Percentiles rank a stretch among this genome's conserved stretches.
phyloP scores from a whole-genome alignment of 2,797 vertebrate genomes.

The Meda fulgida region DNA sequence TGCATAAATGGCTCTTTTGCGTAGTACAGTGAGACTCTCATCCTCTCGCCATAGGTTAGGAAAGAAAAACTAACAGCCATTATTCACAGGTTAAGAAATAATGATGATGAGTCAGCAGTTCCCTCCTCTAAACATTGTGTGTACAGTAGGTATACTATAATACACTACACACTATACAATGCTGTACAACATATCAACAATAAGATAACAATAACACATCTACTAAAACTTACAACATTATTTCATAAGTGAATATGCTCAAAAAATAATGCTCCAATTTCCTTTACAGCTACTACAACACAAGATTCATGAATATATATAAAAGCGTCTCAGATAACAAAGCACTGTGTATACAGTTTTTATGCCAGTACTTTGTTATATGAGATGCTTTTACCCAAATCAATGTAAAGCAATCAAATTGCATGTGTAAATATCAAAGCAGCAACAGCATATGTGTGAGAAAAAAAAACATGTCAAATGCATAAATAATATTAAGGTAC shows the following conservation, averaged over 20 bases:
- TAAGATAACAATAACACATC: no score
- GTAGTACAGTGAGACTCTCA: slow-evolving; percentile 19
- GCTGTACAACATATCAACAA: neutral
- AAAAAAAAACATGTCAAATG: neutral
- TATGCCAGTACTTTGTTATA: no score
- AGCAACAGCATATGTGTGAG: neutral
- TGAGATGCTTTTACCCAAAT: neutral
- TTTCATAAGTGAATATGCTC: neutral
- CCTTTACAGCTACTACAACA: no score
- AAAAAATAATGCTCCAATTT: no score
- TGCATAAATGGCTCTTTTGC: slow-evolving; percentile 18
- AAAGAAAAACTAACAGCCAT: slow-evolving; percentile 22
- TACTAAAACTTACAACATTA: neutral
- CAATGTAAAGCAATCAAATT: no score
- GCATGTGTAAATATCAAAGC: neutral
- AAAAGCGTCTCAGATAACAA: no score
- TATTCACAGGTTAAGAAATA: slow-evolving; percentile 3
- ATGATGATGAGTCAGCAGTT: slow-evolving; percentile 24
- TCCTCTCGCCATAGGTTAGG: neutral
- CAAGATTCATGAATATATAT: no score
- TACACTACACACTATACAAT: neutral
- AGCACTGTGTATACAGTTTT: no score
- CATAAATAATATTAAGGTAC: neutral
- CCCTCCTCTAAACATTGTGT: neutral
- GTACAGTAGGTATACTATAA: no score